Evolutionary conservation across 2,888 invertebrate genomes (phyloP).

Genomic region (Lasioglossum figueresi): DNA sequence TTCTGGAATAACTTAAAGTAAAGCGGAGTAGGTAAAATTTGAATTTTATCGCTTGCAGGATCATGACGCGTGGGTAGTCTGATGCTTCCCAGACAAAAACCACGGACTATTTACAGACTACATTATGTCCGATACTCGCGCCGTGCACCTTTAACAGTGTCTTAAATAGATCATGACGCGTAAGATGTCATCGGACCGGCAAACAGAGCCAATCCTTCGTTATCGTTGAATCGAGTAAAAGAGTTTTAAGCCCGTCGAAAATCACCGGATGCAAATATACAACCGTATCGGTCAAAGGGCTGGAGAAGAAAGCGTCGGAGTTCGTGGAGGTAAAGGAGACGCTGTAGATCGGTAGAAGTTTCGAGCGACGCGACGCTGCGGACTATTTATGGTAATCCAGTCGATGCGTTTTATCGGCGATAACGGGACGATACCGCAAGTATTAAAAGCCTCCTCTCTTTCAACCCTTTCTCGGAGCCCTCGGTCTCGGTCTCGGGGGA

Average conservation of each 20-base stretch:
- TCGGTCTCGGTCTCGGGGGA: slow-evolving; percentile 75
- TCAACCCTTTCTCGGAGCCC: slow-evolving; percentile 80
- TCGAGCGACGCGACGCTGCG: neutral
- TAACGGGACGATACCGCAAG: slow-evolving; percentile 76
- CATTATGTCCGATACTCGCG: too few species aligned
- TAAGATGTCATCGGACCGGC: neutral
- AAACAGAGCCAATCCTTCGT: neutral
- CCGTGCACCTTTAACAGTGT: too few species aligned
- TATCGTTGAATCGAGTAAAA: neutral
- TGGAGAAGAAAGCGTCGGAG: neutral
- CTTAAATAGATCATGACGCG: neutral
- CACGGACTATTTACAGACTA: too few species aligned
- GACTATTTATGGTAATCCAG: slow-evolving; percentile 79
- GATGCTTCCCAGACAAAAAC: too few species aligned
- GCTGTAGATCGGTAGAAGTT: neutral
- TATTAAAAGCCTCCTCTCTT: slow-evolving; percentile 82
- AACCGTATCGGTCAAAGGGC: neutral
- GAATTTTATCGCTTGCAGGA: too few species aligned
- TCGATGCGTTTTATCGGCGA: slow-evolving; percentile 81
- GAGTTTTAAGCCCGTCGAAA: neutral
- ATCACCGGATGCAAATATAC: neutral
- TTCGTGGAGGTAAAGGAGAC: neutral
- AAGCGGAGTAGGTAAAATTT: too few species aligned
- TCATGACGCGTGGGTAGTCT: too few species aligned
- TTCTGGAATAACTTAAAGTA: too few species aligned